Evolutionary conservation across 2,888 invertebrate genomes (phyloP).

Genomic region (Dysmachus trigonus): DNA sequence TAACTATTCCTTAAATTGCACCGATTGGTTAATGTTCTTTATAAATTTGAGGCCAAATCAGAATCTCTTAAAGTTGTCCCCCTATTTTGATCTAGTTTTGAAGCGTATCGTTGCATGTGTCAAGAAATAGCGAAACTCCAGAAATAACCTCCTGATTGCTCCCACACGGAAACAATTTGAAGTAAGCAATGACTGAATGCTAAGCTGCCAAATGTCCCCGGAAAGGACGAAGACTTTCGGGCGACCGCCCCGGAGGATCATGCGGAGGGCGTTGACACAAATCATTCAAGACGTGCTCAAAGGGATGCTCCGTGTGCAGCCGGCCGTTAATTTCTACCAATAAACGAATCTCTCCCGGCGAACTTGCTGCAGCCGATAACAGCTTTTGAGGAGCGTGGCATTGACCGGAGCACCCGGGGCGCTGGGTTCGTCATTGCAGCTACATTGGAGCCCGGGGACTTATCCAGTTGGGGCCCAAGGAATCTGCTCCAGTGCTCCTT

Average conservation of each 20-base stretch:
- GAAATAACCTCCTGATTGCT: not conserved
- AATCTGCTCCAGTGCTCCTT: not conserved
- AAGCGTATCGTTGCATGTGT: not conserved
- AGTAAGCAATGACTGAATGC: not conserved
- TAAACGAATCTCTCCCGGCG: not conserved
- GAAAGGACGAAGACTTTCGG: not conserved
- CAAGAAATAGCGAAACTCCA: not conserved
- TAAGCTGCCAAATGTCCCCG: not conserved
- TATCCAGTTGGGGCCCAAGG: not conserved
- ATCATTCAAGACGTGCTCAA: not conserved
- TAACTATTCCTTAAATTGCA: too few relatives aligned
- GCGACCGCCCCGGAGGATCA: not conserved
- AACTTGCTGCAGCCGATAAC: constrained; percentile 6
- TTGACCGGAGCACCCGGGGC: not conserved
- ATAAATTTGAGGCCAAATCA: not conserved
- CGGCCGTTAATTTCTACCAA: constrained; percentile 9
- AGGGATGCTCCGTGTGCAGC: not conserved
- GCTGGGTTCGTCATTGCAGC: not conserved
- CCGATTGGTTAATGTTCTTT: not conserved
- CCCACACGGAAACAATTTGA: not conserved
- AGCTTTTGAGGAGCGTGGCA: not conserved
- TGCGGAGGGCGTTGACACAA: not conserved
- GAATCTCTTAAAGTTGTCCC: not conserved
- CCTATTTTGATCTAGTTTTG: not conserved
- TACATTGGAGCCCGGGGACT: not conserved